These are phyloP conservation scores for Leptura quadrifasciata DNA, from an alignment of 2,888 invertebrate genomes.

Conservation along the genomic window DNA sequence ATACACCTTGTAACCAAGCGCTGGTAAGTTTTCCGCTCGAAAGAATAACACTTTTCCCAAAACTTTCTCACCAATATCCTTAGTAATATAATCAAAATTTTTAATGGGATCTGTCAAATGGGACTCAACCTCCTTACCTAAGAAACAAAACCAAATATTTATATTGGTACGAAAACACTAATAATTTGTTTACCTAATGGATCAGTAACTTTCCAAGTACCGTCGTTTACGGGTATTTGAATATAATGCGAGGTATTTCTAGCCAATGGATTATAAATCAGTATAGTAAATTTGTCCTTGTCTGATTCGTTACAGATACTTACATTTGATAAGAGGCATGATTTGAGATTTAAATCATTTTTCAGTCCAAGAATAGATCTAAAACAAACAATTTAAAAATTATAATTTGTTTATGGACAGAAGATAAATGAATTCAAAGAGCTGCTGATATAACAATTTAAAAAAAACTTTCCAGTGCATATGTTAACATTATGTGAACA, in stretches of 20 bases:
- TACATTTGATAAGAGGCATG: slow-evolving; percentile 79
- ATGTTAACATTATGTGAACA: no score
- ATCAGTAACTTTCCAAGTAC: slow-evolving; percentile 48
- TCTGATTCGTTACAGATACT: slow-evolving; percentile 75
- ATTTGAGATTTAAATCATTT: slow-evolving; percentile 64
- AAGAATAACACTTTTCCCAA: slow-evolving; percentile 43
- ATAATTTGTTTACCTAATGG: slow-evolving; percentile 29
- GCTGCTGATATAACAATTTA: no score
- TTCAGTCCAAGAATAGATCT: slow-evolving; percentile 3
- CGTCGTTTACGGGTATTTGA: slow-evolving; percentile 74
- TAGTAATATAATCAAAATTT: slow-evolving; percentile 50
- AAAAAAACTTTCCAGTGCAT: no score
- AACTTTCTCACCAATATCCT: slow-evolving; percentile 23
- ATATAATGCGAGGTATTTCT: slow-evolving; percentile 75
- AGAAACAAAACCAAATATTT: background rate
- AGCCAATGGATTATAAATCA: slow-evolving; percentile 80
- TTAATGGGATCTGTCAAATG: slow-evolving; percentile 50
- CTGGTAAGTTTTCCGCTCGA: slow-evolving; percentile 49
- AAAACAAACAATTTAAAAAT: background rate
- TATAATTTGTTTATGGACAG: background rate
- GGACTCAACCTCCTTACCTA: slow-evolving; percentile 45
- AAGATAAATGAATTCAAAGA: background rate
- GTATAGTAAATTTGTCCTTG: slow-evolving; percentile 70
- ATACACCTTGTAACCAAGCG: slow-evolving; percentile 52
- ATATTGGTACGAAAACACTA: background rate